Evolutionary conservation across 2,797 vertebrate genomes (phyloP).

Genomic region (Trachurus trachurus): DNA sequence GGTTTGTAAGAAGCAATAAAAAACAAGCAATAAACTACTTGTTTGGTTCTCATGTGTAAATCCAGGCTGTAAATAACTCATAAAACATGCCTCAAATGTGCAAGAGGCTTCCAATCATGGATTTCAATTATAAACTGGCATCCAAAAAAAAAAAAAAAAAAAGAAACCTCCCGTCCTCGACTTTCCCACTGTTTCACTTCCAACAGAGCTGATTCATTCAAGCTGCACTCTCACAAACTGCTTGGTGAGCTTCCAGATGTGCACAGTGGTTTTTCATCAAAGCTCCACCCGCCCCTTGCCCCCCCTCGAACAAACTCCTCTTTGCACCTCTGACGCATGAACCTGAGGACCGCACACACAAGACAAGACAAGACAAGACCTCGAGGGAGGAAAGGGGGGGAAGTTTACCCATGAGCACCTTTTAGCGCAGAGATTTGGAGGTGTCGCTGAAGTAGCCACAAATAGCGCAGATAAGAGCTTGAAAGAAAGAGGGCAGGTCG

Average conservation of each 20-base stretch:
- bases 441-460: conserved; percentile 38
- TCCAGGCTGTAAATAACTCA: neutral
- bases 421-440: conserved; percentile 28
- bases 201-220: conserved; percentile 3
- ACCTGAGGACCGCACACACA: conserved; percentile 12
- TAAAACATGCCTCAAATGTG: neutral
- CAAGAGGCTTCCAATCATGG: neutral
- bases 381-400: neutral
- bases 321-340: conserved; percentile 19
- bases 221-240: conserved; percentile 21
- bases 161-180: neutral
- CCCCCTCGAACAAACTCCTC: neutral
- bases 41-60: neutral
- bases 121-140: conserved; percentile 9
- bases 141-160: neutral
- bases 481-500: conserved; percentile 34
- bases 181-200: neutral
- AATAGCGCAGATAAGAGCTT: conserved; percentile 59
- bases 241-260: conserved; percentile 11
- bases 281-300: conserved; percentile 5
- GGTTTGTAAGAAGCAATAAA: neutral
- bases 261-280: conserved; percentile 21
- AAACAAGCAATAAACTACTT: neutral
- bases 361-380: neutral
- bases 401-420: conserved; percentile 6